A percentile compares a stretch with the other conserved stretches of the same genome.
These are phyloP conservation scores for Melanargia galathea DNA, from an alignment of 2,888 invertebrate species.

Conservation along the genomic window DNA sequence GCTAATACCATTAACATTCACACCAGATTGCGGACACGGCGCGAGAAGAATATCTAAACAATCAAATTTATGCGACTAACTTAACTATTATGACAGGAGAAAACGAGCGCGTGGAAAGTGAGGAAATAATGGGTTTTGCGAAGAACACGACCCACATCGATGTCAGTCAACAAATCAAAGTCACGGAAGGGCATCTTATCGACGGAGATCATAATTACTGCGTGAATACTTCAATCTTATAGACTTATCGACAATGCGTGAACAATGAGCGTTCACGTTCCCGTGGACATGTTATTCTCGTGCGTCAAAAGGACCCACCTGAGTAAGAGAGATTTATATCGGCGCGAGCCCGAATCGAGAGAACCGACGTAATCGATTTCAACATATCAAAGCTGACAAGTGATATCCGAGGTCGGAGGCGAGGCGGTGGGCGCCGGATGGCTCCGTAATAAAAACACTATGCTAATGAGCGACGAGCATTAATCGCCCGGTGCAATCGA, in stretches of 20 bases:
- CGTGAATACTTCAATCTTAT: conserved; percentile 77
- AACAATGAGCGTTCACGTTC: conserved; percentile 71
- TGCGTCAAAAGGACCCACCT: conserved; percentile 66
- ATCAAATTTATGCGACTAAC: conserved; percentile 65
- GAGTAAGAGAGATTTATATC: conserved; percentile 67
- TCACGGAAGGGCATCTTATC: conserved; percentile 58
- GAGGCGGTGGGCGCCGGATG: conserved; percentile 76
- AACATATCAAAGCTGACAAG: conserved; percentile 71
- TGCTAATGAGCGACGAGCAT: conserved; percentile 72
- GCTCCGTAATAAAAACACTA: conserved; percentile 77
- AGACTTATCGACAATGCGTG: conserved; percentile 68
- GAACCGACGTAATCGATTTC: conserved; percentile 74
- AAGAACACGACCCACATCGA: conserved; percentile 30
- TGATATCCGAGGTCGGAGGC: conserved; percentile 70
- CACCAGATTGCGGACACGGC: conserved; percentile 56
- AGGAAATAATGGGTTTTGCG: conserved; percentile 42
- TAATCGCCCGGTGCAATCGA: conserved; percentile 73
- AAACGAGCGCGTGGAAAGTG: conserved; percentile 65
- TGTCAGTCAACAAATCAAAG: conserved; percentile 57
- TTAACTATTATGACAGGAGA: conserved; percentile 65
- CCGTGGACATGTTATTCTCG: conserved; percentile 66
- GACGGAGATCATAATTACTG: conserved; percentile 72
- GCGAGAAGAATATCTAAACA: conserved; percentile 69
- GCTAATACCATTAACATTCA: conserved; percentile 70
- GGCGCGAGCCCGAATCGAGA: conserved; percentile 61